Evolutionary conservation across 1,140 invertebrate genomes (phyloP).

Genomic region (Zeugodacus cucurbitae): DNA sequence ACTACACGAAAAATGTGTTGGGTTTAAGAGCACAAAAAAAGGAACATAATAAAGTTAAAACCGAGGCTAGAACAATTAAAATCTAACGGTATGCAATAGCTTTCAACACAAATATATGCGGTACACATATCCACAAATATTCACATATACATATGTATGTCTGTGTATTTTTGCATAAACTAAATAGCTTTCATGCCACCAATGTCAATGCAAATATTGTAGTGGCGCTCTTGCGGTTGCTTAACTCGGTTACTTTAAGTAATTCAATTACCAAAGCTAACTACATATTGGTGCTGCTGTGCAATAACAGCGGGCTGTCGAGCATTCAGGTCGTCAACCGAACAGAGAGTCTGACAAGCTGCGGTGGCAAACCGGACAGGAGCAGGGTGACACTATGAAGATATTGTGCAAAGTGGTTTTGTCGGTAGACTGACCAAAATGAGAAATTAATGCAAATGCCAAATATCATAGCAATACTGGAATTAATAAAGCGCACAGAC

Average conservation of each 20-base stretch:
- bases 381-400: background rate
- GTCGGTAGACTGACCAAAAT: background rate
- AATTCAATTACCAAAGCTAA: background rate
- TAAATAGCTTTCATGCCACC: background rate
- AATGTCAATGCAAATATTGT: background rate
- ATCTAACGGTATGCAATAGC: too few relatives aligned
- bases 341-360: background rate
- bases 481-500: background rate
- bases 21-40: too few relatives aligned
- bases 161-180: background rate
- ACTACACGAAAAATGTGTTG: too few relatives aligned
- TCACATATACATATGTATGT: too few relatives aligned
- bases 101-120: too few relatives aligned
- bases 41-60: too few relatives aligned
- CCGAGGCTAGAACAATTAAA: too few relatives aligned
- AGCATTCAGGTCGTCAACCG: background rate
- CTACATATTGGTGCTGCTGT: background rate
- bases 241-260: slow-evolving; percentile 4
- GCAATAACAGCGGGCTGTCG: background rate
- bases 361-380: background rate
- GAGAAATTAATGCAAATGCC: background rate
- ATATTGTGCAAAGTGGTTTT: background rate
- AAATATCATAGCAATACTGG: background rate
- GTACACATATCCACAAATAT: too few relatives aligned
- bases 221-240: slow-evolving; percentile 2